Conservation (phyloP, 2,797 vertebrate genomes). For the Linurgus olivaceus region DNA sequence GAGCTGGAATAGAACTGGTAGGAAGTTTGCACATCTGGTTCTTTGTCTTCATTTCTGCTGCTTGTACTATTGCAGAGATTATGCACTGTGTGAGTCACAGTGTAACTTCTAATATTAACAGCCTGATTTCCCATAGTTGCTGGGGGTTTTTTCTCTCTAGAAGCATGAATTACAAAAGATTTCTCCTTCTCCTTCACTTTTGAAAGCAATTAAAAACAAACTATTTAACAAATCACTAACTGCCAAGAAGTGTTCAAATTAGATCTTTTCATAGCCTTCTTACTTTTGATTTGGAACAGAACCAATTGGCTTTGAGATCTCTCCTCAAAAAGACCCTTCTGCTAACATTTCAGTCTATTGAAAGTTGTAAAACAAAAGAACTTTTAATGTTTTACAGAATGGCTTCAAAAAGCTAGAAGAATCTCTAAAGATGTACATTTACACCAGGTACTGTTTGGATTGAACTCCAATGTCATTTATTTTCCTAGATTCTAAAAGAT, state of each 20-base stretch:
- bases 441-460: neutral
- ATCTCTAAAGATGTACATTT: neutral
- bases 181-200: constrained; percentile 19
- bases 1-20: constrained; percentile 2
- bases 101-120: constrained; percentile 49
- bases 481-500: neutral
- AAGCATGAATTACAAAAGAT: constrained; percentile 11
- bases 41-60: constrained; percentile 21
- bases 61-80: neutral
- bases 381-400: neutral
- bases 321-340: neutral
- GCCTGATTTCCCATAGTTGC: neutral
- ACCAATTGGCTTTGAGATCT: neutral
- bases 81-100: constrained; percentile 15
- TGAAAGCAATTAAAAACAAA: constrained; percentile 30
- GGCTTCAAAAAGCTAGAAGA: neutral
- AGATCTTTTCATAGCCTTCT: neutral
- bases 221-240: constrained; percentile 29
- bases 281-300: neutral
- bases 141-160: neutral
- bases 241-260: constrained; percentile 4
- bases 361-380: neutral
- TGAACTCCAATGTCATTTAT: constrained; percentile 1
- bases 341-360: neutral
- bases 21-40: constrained; percentile 60